Evolutionary conservation across 2,797 vertebrate species (phyloP).

Genomic region (Botia almorhae): DNA sequence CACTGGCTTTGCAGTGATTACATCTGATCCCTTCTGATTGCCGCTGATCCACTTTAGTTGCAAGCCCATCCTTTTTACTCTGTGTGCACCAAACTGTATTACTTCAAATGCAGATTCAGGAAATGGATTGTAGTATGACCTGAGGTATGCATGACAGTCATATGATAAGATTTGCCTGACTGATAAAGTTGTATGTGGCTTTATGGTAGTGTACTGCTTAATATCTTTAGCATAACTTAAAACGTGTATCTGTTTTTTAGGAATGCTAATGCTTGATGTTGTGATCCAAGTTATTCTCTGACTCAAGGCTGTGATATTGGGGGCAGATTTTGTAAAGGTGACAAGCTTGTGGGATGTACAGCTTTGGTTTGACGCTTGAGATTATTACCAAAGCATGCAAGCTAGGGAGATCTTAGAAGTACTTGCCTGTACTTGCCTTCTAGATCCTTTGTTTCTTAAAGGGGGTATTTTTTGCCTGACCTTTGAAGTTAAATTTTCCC

Average conservation of each 20-base stretch:
- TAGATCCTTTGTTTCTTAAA: not conserved
- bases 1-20: conserved; percentile 46
- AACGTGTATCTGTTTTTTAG: not conserved
- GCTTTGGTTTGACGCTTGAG: not conserved
- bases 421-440: conserved; percentile 42
- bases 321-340: not conserved
- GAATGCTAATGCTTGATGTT: not conserved
- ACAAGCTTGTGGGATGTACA: conserved; percentile 6
- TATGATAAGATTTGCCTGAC: not conserved
- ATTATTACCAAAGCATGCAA: conserved; percentile 4
- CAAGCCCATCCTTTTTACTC: conserved; percentile 22
- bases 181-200: not conserved
- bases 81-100: not conserved
- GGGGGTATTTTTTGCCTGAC: not conserved
- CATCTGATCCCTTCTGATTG: conserved; percentile 35
- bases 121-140: conserved; percentile 22
- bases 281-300: not conserved
- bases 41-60: conserved; percentile 48
- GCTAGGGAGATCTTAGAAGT: not conserved
- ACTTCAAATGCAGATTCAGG: conserved; percentile 10
- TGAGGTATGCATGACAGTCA: conserved; percentile 32
- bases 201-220: not conserved
- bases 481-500: not conserved
- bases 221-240: not conserved
- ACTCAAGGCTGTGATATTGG: not conserved